Percentiles rank a stretch among this genome's conserved stretches.
phyloP scores from a whole-genome alignment of 2,797 vertebrate genomes.

The Myotis findleyi region DNA sequence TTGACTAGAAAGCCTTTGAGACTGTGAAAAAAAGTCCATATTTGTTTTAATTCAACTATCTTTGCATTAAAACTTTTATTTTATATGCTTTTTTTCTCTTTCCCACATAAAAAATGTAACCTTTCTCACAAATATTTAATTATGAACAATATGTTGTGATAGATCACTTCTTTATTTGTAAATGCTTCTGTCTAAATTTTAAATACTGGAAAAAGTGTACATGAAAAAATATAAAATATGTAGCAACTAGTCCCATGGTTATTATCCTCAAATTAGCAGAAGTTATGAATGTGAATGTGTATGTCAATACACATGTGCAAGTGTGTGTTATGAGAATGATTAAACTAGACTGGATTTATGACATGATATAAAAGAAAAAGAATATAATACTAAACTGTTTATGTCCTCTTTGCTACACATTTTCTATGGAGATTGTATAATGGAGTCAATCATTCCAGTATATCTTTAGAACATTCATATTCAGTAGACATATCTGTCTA shows the following conservation, averaged over 20 bases:
- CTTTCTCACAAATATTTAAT: neutral
- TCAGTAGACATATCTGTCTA: neutral
- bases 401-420: neutral
- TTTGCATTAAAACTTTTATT: slow-evolving; percentile 9
- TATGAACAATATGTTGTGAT: neutral
- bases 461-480: neutral
- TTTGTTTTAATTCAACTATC: neutral
- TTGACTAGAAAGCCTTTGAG: neutral
- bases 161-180: slow-evolving; percentile 18
- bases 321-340: neutral
- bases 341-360: neutral
- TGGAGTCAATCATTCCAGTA: neutral
- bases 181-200: neutral
- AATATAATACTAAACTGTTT: neutral
- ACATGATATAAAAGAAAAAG: neutral
- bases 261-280: neutral
- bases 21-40: neutral
- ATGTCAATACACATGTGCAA: no score
- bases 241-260: neutral
- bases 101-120: neutral
- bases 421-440: neutral
- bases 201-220: neutral
- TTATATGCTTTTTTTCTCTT: neutral
- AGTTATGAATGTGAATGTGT: neutral
- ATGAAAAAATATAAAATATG: neutral